Base-by-base conservation (phyloP, 1,140 invertebrate genomes). In the Cepaea nemoralis region DNA sequence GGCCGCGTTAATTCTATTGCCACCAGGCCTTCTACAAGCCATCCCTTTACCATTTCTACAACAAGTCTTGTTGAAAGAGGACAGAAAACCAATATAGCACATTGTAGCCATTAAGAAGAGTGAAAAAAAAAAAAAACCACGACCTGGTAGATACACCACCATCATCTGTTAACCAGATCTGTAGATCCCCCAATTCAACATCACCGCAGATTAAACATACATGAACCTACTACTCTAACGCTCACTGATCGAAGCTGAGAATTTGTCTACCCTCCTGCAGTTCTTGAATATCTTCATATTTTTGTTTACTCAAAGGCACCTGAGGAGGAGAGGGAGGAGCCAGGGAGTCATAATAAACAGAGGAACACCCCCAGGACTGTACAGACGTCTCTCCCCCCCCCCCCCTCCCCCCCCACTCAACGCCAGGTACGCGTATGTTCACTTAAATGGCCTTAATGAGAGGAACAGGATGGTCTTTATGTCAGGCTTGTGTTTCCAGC, bases 1-100 rank as follows among this genome's bases (percentile, higher is more conserved):
- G 39, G 42, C 27, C 16, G 39, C 63, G 75, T 77, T 77, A 77
- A 77, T 77, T 35, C 75, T n/a, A 76, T 77, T 77, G 39, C 31
- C 45, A 75, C 27, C 19, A 14, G 33, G 37, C 12, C 42, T 45
- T 50, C 40, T 14, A 50, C 42, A 3, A 33, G 40, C 31, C 14
- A 35, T 33, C 48, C 33, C 33, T 33, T 19, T 19, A 2, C 8
- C 50, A 55, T 14, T 5, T 45, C 42, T 55, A 14, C n/a, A 8
- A 10, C 50, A 14, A 55, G 50, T 55, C 19, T 19, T 24, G 16
- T 14, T 24, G n/a, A 55, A 55, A n/a, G n/a, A n/a, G n/a, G n/a
- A n/a, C n/a, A n/a, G n/a, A n/a, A n/a, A n/a, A n/a, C n/a, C n/a
- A n/a, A 22, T 55, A 8, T 55, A 19, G 50, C 50, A 55, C 8